Conservation (phyloP, 2,797 vertebrate genomes). For the Urocyon cinereoargenteus region DNA sequence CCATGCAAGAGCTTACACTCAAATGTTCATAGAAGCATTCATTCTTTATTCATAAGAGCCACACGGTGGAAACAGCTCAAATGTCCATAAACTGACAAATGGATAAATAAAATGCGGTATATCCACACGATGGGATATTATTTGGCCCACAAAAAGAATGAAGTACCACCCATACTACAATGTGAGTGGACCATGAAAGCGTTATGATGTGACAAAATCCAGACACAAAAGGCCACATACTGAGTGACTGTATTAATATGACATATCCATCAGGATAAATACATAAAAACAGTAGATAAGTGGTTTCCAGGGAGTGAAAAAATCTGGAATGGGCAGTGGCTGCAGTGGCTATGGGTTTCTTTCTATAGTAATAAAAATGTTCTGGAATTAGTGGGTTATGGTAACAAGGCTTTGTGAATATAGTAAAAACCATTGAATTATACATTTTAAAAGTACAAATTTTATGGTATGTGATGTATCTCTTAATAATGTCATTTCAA, state of each 20-base stretch:
- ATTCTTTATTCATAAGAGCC: background rate
- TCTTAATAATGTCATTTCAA: conserved; percentile 1
- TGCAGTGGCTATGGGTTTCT: background rate
- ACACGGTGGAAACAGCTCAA: background rate
- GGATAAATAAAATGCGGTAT: background rate
- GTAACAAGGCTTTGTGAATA: background rate
- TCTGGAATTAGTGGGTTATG: background rate
- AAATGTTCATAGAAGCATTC: background rate
- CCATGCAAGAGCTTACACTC: background rate
- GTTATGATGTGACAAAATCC: background rate
- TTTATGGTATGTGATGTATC: background rate
- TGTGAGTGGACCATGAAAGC: background rate
- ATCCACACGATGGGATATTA: background rate
- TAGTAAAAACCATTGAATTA: background rate
- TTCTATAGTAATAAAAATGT: background rate
- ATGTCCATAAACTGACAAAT: background rate
- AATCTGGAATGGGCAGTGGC: background rate
- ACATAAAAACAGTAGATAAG: background rate
- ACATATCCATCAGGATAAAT: background rate
- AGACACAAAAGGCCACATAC: background rate
- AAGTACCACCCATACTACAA: background rate
- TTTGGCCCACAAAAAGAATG: background rate
- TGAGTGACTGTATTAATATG: background rate
- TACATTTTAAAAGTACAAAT: background rate
- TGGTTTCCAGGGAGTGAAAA: background rate